These are phyloP conservation scores for Platypus cylindrus DNA, from an alignment of 2,888 invertebrate species.

Conservation along the genomic window DNA sequence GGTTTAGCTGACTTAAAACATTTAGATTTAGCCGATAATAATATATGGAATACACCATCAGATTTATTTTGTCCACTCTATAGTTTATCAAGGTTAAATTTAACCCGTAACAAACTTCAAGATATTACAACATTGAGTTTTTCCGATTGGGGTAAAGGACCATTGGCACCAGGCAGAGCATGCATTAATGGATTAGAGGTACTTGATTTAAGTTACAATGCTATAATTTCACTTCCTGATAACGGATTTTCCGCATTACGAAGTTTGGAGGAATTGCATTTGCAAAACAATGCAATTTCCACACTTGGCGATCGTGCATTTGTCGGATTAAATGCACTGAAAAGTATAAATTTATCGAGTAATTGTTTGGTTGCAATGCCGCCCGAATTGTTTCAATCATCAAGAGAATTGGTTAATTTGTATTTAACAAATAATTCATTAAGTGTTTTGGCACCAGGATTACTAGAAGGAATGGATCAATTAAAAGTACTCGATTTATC, in stretches of 20 bases:
- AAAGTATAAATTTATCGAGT: slow-evolving; percentile 63
- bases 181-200: slow-evolving; percentile 57
- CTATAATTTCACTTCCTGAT: slow-evolving; percentile 56
- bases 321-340: slow-evolving; percentile 53
- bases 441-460: slow-evolving; percentile 59
- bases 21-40: slow-evolving; percentile 62
- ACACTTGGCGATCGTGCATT: slow-evolving; percentile 63
- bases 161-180: slow-evolving; percentile 44
- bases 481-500: slow-evolving; percentile 62
- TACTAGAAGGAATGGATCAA: slow-evolving; percentile 60
- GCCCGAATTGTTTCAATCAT: slow-evolving; percentile 62
- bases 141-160: slow-evolving; percentile 58
- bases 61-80: slow-evolving; percentile 61
- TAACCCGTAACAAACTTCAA: slow-evolving; percentile 65
- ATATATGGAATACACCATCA: slow-evolving; percentile 61
- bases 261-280: slow-evolving; percentile 52
- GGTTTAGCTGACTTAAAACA: slow-evolving; percentile 53
- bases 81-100: slow-evolving; percentile 54
- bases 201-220: slow-evolving; percentile 63
- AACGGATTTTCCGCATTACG: slow-evolving; percentile 58
- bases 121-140: slow-evolving; percentile 65
- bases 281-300: slow-evolving; percentile 66
- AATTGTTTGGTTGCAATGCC: slow-evolving; percentile 67
- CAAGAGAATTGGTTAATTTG: slow-evolving; percentile 57
- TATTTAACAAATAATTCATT: slow-evolving; percentile 67